Percentiles rank a stretch among this genome's conserved stretches.
phyloP scores from a whole-genome alignment of 2,113 vertebrate species.

The Lamprologus speciosus region DNA sequence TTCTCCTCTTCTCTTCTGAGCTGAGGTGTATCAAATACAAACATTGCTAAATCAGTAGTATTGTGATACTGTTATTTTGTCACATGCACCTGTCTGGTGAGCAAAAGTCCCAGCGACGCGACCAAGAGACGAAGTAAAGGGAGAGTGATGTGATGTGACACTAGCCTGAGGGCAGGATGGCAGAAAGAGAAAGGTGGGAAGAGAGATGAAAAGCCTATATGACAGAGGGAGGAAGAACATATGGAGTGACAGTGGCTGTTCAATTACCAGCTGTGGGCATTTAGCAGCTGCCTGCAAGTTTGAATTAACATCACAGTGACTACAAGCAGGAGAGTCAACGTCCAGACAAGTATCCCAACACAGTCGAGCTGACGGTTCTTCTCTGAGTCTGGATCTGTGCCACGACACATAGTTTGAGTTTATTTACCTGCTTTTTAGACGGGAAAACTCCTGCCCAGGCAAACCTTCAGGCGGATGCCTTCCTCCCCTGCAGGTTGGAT shows the following conservation, averaged over 20 bases:
- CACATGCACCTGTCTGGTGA: background rate
- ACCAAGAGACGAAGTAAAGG: background rate
- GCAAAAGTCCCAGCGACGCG: background rate
- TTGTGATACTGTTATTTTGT: background rate
- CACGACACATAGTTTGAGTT: background rate
- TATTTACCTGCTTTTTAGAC: background rate
- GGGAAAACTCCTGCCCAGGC: background rate
- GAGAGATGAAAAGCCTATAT: background rate
- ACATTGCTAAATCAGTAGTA: background rate
- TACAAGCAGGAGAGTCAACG: background rate
- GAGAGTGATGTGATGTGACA: slow-evolving; percentile 46
- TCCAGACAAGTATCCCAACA: background rate
- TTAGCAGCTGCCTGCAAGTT: slow-evolving; percentile 56
- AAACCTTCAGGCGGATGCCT: background rate
- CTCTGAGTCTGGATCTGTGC: background rate
- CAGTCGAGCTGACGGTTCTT: background rate
- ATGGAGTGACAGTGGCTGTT: slow-evolving; percentile 30
- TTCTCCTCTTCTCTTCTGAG: background rate
- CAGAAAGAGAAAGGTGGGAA: background rate
- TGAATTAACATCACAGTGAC: slow-evolving; percentile 33
- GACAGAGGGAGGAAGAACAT: background rate
- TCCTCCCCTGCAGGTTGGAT: background rate
- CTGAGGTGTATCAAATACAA: background rate
- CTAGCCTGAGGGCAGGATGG: slow-evolving; percentile 18
- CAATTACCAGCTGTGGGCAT: slow-evolving; percentile 49